These are phyloP conservation scores for Homarus gammarus DNA, from an alignment of 2,888 invertebrate genomes.

Conservation along the genomic window DNA sequence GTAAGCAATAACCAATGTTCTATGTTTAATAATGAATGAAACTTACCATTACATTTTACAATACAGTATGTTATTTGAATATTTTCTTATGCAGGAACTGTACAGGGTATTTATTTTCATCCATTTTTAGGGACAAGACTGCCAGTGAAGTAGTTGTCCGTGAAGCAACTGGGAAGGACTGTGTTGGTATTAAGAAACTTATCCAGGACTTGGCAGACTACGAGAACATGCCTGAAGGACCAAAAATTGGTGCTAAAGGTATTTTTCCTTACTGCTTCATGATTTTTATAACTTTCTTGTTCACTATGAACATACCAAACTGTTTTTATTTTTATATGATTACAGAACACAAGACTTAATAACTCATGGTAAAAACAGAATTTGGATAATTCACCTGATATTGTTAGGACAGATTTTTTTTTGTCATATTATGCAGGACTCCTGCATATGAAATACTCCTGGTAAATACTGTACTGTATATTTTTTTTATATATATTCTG, in stretches of 20 bases:
- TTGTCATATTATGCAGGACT: too few relatives aligned
- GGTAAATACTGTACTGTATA: background rate
- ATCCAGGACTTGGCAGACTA: constrained; percentile 75
- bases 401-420: too few relatives aligned
- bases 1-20: constrained; percentile 2
- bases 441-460: too few relatives aligned
- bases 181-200: constrained; percentile 51
- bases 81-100: too few relatives aligned
- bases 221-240: constrained; percentile 73
- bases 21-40: too few relatives aligned
- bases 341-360: too few relatives aligned
- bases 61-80: background rate
- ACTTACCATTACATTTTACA: constrained; percentile 17
- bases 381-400: too few relatives aligned
- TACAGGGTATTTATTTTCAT: background rate
- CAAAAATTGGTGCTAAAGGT: constrained; percentile 75
- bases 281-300: background rate
- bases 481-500: background rate
- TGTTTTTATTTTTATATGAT: too few relatives aligned
- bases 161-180: constrained; percentile 58
- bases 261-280: constrained; percentile 40
- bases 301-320: too few relatives aligned
- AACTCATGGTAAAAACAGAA: too few relatives aligned
- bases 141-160: constrained; percentile 29
- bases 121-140: constrained; percentile 29